Evolutionary conservation across 2,888 invertebrate species (phyloP), one percentile per base, ranked within the genome.

Genomic region (Villa cingulata): DNA sequence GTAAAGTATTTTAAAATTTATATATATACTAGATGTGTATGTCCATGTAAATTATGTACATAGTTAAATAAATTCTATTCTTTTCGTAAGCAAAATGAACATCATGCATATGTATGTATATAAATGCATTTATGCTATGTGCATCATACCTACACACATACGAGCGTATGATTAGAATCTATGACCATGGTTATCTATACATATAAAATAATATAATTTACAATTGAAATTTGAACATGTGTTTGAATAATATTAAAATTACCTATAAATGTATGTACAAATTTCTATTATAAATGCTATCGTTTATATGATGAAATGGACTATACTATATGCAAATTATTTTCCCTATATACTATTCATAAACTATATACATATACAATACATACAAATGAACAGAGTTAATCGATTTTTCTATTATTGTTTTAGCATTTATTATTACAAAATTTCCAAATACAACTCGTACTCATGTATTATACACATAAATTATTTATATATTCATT

Each of bases 321-420:
- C n/a, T n/a, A n/a, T n/a, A n/a, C n/a, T n/a, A n/a, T n/a, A n/a
- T n/a, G n/a, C n/a, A n/a, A n/a, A n/a, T n/a, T n/a, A n/a, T n/a
- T n/a, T n/a, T n/a, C n/a, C n/a, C n/a, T n/a, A n/a, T n/a, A n/a
- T n/a, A n/a, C n/a, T n/a, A n/a, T n/a, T n/a, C n/a, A n/a, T n/a
- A n/a, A n/a, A n/a, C n/a, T 10, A 37, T 27, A 20, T 37, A 10
- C 34, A 20, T 23, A 7, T 23, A 23, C 7, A 23, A 6, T 6
- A 23, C 23, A 23, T 7, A 23, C 7, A 6, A 23, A 19, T 37
- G 29, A 41, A 14, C 36, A 32, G 17, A 43, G 39, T 19, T 37
- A 47, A 47, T 47, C 46, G 46, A 47, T 47, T 47, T 39, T 37
- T 36, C 46, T 41, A 41, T 46, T 46, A 46, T 47, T 47, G 38